Evolutionary conservation across 2,113 vertebrate species (phyloP), one percentile per base, ranked within the genome.

Genomic region (Eurystomus gularis): DNA sequence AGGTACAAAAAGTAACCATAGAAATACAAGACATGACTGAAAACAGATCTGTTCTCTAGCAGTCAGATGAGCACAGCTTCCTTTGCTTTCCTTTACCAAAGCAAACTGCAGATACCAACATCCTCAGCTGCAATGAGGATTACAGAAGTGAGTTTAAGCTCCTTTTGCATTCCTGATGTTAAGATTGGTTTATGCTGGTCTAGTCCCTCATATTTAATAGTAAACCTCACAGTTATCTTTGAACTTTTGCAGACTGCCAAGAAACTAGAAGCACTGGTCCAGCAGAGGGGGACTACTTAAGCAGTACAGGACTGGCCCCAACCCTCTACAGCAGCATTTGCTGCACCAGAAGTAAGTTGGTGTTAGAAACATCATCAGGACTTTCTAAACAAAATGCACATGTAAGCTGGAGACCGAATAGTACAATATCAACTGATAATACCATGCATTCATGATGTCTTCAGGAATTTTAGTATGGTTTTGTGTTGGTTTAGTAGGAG

Each of bases 11-110:
- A 80, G n/a, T 2, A 28, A 58, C 8, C 31, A 42, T 20, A 35
- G 60, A 46, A 78, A 15, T 7, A 28, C 0, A 2, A 62, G 44
- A 40, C 11, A 16, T 0, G 2, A 28, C 7, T 6, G 61, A 62
- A 87, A 84, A 40, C 23, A 61, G 13, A 17, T 24, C 23, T 28
- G 1, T 25, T 80, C 24, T 55, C 44, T 13, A n/a, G 19, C 5
- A 40, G 17, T 24, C 42, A 69, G 33, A 44, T 6, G 11, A 60
- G 16, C 31, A 37, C 5, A 21, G 28, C 19, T 85, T 65, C 39
- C 17, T 64, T 69, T 29, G 12, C 14, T 86, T 84, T 83, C 35
- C 39, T 40, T 62, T 33, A 28, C 37, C 33, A 78, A 29, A 70
- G 6, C 4, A 82, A 82, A 35, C 1, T 39, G 13, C 20, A 73